These are phyloP conservation scores for Oostethus manadensis DNA, from an alignment of 2,113 vertebrate species.

Conservation along the genomic window DNA sequence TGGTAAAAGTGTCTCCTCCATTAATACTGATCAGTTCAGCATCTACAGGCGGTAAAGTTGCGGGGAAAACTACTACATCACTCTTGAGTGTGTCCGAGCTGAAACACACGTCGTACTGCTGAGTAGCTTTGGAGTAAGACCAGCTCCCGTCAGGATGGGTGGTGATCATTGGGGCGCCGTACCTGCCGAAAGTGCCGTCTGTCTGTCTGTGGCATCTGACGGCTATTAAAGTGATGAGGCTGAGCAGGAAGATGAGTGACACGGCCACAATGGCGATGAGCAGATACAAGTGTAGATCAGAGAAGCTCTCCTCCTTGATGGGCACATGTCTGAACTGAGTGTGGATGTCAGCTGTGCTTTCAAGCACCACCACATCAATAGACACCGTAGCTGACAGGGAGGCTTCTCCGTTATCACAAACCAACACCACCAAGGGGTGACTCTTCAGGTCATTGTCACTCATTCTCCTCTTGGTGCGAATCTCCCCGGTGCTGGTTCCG, in stretches of 20 bases:
- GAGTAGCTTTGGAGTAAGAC: slow-evolving; percentile 58
- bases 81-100: slow-evolving; percentile 61
- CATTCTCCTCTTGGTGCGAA: slow-evolving; percentile 41
- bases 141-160: slow-evolving; percentile 53
- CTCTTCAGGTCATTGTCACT: slow-evolving; percentile 45
- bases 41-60: no score
- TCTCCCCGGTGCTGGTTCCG: slow-evolving; percentile 39
- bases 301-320: slow-evolving; percentile 33
- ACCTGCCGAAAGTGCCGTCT: slow-evolving; percentile 26
- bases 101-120: slow-evolving; percentile 60
- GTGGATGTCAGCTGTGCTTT: slow-evolving; percentile 27
- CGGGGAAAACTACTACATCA: slow-evolving; percentile 19
- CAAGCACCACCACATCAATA: slow-evolving; percentile 15
- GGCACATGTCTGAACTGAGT: slow-evolving; percentile 36
- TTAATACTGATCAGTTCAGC: no score
- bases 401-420: slow-evolving; percentile 39
- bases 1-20: no score
- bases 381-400: slow-evolving; percentile 43
- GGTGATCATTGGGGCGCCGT: slow-evolving; percentile 41
- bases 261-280: slow-evolving; percentile 36
- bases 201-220: slow-evolving; percentile 33
- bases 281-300: slow-evolving; percentile 30
- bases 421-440: slow-evolving; percentile 40
- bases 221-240: slow-evolving; percentile 48
- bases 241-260: slow-evolving; percentile 29